Percentiles rank a stretch among this genome's conserved stretches.
Evolutionary conservation across 1,140 invertebrate genomes (phyloP).

Genomic region (Meteorus sp.): DNA sequence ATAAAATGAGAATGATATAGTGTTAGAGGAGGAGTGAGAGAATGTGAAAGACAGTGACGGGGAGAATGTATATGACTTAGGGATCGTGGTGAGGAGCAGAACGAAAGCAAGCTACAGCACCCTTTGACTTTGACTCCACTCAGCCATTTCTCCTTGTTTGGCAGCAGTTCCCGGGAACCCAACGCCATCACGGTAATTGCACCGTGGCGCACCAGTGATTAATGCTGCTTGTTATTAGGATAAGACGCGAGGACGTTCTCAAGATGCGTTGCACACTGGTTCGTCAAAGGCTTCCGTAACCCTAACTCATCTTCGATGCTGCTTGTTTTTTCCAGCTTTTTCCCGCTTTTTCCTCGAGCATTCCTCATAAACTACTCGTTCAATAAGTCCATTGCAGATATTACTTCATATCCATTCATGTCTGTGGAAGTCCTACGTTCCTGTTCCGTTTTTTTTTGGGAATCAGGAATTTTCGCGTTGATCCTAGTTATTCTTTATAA

Average conservation of each 20-base stretch:
- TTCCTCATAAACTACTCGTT: too few relatives aligned
- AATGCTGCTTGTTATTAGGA: slow-evolving; percentile 47
- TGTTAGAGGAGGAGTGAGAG: slow-evolving; percentile 14
- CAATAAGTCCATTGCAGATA: too few relatives aligned
- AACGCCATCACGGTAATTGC: slow-evolving; percentile 45
- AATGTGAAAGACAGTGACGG: neutral
- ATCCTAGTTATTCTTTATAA: too few relatives aligned
- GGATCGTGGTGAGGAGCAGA: slow-evolving; percentile 6
- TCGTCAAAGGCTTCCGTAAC: slow-evolving; percentile 33
- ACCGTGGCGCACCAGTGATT: slow-evolving; percentile 41
- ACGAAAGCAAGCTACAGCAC: slow-evolving; percentile 12
- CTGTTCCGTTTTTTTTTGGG: too few relatives aligned
- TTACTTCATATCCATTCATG: too few relatives aligned
- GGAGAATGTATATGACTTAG: neutral
- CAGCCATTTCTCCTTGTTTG: neutral
- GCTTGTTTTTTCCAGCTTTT: too few relatives aligned
- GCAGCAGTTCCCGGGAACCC: slow-evolving; percentile 28
- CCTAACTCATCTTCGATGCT: too few relatives aligned
- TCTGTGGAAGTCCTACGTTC: too few relatives aligned
- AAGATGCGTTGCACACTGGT: slow-evolving; percentile 26
- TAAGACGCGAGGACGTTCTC: slow-evolving; percentile 37
- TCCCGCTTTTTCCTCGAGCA: too few relatives aligned
- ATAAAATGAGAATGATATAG: slow-evolving; percentile 11
- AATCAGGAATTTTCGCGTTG: too few relatives aligned
- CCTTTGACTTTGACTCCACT: slow-evolving; percentile 34